Conservation (phyloP, 2,888 invertebrate genomes). For the Trachelus troglodyta region DNA sequence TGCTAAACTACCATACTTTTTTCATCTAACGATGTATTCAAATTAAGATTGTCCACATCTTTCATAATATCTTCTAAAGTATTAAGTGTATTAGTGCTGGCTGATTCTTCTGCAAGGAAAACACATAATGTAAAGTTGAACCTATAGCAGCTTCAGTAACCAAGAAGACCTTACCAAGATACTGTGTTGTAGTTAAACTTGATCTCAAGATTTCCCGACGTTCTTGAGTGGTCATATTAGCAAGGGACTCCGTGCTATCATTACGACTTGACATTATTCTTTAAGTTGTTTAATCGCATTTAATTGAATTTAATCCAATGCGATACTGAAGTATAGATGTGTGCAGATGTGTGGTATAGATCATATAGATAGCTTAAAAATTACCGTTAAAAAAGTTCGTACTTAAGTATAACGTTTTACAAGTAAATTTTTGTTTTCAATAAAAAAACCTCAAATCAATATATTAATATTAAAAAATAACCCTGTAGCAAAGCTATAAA, state of each 20-base stretch:
- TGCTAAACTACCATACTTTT: conserved; percentile 41
- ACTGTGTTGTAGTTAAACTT: conserved; percentile 31
- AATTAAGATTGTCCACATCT: conserved; percentile 47
- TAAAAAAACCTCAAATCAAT: neutral
- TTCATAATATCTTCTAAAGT: conserved; percentile 43
- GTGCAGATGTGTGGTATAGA: no score
- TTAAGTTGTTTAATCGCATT: neutral
- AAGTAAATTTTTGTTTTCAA: neutral
- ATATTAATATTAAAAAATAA: neutral
- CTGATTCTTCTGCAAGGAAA: conserved; percentile 43
- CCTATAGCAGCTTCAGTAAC: neutral
- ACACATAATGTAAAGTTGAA: conserved; percentile 14
- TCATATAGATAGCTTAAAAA: neutral
- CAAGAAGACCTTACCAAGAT: conserved; percentile 40
- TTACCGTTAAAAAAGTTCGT: neutral
- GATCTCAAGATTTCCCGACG: conserved; percentile 43
- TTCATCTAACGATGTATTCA: conserved; percentile 45
- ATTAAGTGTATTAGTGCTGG: conserved; percentile 35
- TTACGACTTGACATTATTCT: neutral
- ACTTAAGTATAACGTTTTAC: neutral
- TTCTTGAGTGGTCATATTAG: conserved; percentile 34
- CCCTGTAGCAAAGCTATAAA: neutral
- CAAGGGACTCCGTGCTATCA: neutral
- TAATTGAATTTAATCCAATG: neutral
- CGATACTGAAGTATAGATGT: no score